Evolutionary conservation across 2,888 invertebrate genomes (phyloP).

Genomic region (Phytoseiulus persimilis): DNA sequence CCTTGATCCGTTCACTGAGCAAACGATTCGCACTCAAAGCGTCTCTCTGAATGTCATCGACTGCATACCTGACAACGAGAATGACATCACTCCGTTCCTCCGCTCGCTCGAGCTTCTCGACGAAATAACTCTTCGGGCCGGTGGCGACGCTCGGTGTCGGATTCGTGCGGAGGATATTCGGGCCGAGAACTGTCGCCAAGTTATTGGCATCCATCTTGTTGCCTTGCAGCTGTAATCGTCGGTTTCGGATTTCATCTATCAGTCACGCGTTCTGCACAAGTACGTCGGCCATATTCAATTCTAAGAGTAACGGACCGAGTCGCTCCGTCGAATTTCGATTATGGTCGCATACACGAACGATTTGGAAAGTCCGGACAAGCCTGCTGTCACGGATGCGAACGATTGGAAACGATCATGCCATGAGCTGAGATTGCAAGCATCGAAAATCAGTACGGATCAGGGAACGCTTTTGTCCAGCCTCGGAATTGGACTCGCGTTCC

Average conservation of each 20-base stretch:
- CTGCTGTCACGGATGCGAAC: no score
- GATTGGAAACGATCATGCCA: no score
- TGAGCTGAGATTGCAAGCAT: no score
- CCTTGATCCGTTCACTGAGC: background rate
- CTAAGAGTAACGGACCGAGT: no score
- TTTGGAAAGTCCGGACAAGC: no score
- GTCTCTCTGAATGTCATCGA: conserved; percentile 53
- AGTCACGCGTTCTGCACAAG: no score
- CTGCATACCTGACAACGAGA: conserved; percentile 71
- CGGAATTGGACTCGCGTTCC: no score
- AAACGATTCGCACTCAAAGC: background rate
- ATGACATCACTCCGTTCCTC: conserved; percentile 79
- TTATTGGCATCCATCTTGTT: conserved; percentile 91
- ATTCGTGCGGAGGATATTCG: conserved; percentile 72
- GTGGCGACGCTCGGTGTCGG: conserved; percentile 32
- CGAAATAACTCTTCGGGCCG: conserved; percentile 45
- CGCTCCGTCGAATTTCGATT: no score
- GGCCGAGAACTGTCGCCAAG: conserved; percentile 83
- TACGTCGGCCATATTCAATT: no score
- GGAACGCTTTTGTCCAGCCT: no score
- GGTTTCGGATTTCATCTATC: background rate
- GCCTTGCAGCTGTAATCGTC: conserved; percentile 58
- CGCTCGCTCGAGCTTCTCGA: conserved; percentile 56
- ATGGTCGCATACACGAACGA: no score
- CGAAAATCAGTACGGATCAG: background rate